Conservation (phyloP, 2,113 vertebrate genomes). For the human region GRCh38 chrX:28590001-28590500, state of each 20-base stretch:
- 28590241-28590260: conserved; percentile 55
- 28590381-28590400: conserved; percentile 40
- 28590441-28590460: conserved; percentile 18
- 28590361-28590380: conserved; percentile 30
- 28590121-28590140: conserved; percentile 43
- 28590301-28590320: conserved; percentile 64
- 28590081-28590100: conserved; percentile 59
- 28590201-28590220: conserved; percentile 74
- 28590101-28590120: conserved; percentile 16
- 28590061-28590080: conserved; percentile 68
- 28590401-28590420: conserved; percentile 72
- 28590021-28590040: conserved; percentile 32
- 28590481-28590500: conserved; percentile 70
- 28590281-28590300: conserved; percentile 67
- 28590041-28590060: conserved; percentile 47
- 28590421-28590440: conserved; percentile 66
- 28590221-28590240: conserved; percentile 70
- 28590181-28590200: conserved; percentile 60
- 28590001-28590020: conserved; percentile 65
- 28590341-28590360: conserved; percentile 38
- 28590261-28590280: conserved; percentile 65
- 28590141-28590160: conserved; percentile 53
- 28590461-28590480: conserved; percentile 49
- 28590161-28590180: conserved; percentile 32
- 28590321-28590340: conserved; percentile 40